Conservation (phyloP, 1,140 invertebrate species). For the Goniozus legneri region DNA sequence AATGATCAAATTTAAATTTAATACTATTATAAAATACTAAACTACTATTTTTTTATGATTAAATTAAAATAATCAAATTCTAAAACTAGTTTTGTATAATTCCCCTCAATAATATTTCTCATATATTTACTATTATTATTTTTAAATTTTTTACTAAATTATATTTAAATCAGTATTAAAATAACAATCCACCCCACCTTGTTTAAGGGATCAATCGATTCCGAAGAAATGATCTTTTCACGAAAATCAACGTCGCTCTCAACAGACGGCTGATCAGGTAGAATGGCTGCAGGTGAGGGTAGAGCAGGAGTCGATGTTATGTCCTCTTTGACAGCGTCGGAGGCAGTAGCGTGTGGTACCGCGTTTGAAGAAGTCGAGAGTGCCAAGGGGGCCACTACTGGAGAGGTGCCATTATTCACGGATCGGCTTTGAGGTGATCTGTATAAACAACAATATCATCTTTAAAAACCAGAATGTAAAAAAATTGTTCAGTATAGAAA, state of each 20-base stretch:
- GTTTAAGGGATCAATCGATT: conserved; percentile 9
- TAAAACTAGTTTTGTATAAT: too few species aligned
- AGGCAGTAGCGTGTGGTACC: conserved; percentile 23
- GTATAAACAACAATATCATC: background rate
- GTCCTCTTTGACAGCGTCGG: conserved; percentile 41
- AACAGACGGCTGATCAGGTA: conserved; percentile 31
- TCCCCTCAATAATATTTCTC: conserved; percentile 1
- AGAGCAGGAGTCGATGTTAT: conserved; percentile 28
- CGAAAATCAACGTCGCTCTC: conserved; percentile 31
- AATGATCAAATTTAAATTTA: too few species aligned
- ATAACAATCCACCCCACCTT: conserved; percentile 4
- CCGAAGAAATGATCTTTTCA: background rate
- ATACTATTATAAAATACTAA: background rate
- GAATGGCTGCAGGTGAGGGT: conserved; percentile 33
- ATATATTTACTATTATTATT: too few species aligned
- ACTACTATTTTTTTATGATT: background rate
- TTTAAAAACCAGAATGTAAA: background rate
- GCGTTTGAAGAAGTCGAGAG: conserved; percentile 32
- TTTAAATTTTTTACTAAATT: too few species aligned
- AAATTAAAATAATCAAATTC: too few species aligned
- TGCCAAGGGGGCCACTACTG: conserved; percentile 33
- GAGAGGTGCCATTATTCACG: conserved; percentile 34
- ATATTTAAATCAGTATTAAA: too few species aligned
- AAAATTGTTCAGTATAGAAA: too few species aligned
- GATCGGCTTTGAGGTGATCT: conserved; percentile 34